phyloP scores from a whole-genome alignment of 92 coral and sea anemone species.

The Porites lobata region DNA sequence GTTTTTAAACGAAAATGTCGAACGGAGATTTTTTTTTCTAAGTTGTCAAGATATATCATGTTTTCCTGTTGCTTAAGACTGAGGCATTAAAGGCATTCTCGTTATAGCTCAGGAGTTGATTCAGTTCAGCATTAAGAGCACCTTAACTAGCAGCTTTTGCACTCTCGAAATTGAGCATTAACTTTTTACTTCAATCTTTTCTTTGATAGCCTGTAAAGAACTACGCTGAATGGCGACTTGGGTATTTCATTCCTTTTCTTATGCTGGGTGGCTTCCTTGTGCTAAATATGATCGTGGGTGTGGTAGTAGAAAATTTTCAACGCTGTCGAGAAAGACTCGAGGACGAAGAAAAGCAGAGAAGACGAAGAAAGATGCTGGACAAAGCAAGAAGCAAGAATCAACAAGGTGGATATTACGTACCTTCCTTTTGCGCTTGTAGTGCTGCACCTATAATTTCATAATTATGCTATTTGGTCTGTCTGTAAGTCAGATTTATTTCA shows the following conservation, averaged over 20 bases:
- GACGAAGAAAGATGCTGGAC: conserved; percentile 42
- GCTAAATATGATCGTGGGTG: conserved; percentile 98
- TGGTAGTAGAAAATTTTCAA: conserved; percentile 96
- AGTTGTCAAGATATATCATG: background rate
- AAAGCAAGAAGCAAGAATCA: conserved; percentile 23
- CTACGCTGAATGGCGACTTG: conserved; percentile 88
- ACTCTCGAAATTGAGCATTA: background rate
- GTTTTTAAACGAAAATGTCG: no score
- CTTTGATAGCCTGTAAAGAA: conserved; percentile 88
- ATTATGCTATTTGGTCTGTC: no score
- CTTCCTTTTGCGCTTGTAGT: no score
- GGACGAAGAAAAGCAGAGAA: conserved; percentile 75
- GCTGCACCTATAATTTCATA: no score
- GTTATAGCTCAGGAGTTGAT: background rate
- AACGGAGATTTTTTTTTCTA: background rate
- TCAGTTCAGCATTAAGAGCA: background rate
- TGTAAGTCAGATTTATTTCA: no score
- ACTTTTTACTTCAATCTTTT: background rate
- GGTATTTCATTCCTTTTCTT: conserved; percentile 92
- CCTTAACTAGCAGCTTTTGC: background rate
- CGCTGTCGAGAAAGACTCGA: conserved; percentile 91
- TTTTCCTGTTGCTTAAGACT: background rate
- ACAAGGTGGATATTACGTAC: conserved; percentile 38
- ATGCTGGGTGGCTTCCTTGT: conserved; percentile 96
- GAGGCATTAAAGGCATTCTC: background rate